Base-by-base conservation (phyloP, 2,888 invertebrate species). In the Cerceris ruficornis region DNA sequence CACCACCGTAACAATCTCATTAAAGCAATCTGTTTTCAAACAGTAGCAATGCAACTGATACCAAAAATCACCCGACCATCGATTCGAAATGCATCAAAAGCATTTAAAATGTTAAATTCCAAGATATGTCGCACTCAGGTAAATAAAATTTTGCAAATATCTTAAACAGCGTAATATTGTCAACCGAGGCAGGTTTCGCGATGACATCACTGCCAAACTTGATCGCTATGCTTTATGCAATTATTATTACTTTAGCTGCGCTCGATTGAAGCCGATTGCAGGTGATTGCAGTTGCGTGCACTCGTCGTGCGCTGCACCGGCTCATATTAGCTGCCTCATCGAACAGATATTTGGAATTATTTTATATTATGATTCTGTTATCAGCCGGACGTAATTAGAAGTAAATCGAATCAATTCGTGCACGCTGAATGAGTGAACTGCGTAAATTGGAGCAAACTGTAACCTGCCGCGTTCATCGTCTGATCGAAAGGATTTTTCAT, bases 131-230 rank as follows among this genome's bases (percentile, higher is more conserved):
- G 55, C 50, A 13, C 15, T n/a, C n/a, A n/a, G 55, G 52, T 52
- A 9, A 13, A 55, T 55, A 8, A 55, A 55, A 55, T 6, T 15
- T 15, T 17, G 28, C 14, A 17, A 6, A 28, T 49, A 39, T 59
- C 68, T 72, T 85, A 83, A 84, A 87, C 83, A 85, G 83, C 80
- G 77, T 76, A n/a, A 60, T 60, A 64, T 59, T 77, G 78, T 70
- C 64, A 83, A 75, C 65, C 58, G 70, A 72, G 57, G 62, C 28
- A 7, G 62, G 62, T 58, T 57, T 65, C 70, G 69, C 69, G 81
- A 78, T 87, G 89, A 89, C 79, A 81, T 89, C 88, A 87, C 54
- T 71, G 15, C 62, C n/a, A n/a, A 69, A 41, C 62, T 55, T 61
- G 76, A 60, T 57, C 41, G 14, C 49, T 41, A 14, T 17, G 59